Evolutionary conservation across 2,797 vertebrate species (phyloP), one percentile per base, ranked within the genome.

Genomic region (Mareca penelope): DNA sequence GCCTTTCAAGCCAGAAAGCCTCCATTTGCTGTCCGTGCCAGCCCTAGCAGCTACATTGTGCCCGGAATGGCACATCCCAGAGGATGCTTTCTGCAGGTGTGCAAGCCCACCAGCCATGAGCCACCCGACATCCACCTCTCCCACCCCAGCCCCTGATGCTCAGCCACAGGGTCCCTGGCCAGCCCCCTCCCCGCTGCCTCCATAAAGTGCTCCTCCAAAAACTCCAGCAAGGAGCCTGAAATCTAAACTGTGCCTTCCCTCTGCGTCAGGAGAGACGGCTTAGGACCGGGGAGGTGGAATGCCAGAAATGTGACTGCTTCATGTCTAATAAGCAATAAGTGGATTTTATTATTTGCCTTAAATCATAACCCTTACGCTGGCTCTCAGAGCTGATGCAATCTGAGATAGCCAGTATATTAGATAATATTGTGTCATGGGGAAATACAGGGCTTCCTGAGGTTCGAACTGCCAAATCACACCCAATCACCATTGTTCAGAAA

Each of bases 401-500:
- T 16, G 37, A 90, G 85, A 89, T 73, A 93, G 67, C 55, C 56
- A 64, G 12, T 86, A 33, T 73, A 94, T 88, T 79, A 94, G 94
- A 94, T 80, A 93, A 75, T 61, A 80, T 14, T 46, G 12, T 79
- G 80, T 90, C 89, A 84, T 10, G 59, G 63, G 82, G 48, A 93
- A 91, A 86, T 88, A 69, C 16, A 80, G 18, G 56, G 44, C 78
- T 93, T 95, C 91, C 93, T 73, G 70, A 90, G n/a, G n/a, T 63
- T 86, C 48, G 53, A 42, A 69, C 83, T 85, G 90, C 85, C 94
- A 93, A 93, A 90, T 95, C 91, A 73, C 88, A 94, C 70, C 78
- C 89, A 23, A 67, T 56, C 1, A 0, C 83, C 67, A 81, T 90
- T 91, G 88, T 86, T 77, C 12, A 3, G 73, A 84, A 95, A 52